Percentiles rank a stretch among this genome's conserved stretches.
Conservation (phyloP, 2,888 invertebrate genomes). For the Bibio marci region DNA sequence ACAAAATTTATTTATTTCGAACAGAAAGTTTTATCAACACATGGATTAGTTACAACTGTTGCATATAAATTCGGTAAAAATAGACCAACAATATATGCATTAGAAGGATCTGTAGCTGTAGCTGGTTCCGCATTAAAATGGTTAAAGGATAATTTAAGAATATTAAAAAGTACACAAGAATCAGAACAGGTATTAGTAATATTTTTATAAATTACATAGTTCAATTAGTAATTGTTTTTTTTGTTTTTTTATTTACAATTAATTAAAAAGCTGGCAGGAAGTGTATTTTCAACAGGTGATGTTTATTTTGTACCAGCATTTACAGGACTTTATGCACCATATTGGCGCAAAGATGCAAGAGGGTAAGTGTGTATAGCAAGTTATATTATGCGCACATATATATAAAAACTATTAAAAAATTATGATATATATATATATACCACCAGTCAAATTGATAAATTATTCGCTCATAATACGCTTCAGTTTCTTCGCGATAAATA, state of each 20-base stretch:
- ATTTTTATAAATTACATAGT: background rate
- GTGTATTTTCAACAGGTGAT: slow-evolving; percentile 77
- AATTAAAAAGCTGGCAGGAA: slow-evolving; percentile 42
- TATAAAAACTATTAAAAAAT: too few relatives aligned
- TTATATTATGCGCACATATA: too few relatives aligned
- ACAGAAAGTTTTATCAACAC: slow-evolving; percentile 71
- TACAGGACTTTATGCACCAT: slow-evolving; percentile 90
- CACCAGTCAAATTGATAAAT: background rate
- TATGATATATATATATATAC: too few relatives aligned
- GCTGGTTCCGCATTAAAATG: slow-evolving; percentile 88
- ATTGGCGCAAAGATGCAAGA: slow-evolving; percentile 93
- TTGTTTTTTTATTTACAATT: background rate
- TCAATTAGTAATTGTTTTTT: background rate
- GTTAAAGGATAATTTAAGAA: slow-evolving; percentile 77
- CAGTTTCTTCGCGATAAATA: too few relatives aligned
- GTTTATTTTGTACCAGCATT: slow-evolving; percentile 98
- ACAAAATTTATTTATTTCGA: too few relatives aligned
- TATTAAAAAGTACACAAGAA: slow-evolving; percentile 60
- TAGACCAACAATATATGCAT: slow-evolving; percentile 67
- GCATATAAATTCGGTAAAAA: slow-evolving; percentile 78
- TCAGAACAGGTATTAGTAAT: slow-evolving; percentile 32
- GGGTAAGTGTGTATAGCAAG: too few relatives aligned
- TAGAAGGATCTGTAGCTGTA: slow-evolving; percentile 92
- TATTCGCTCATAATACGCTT: too few relatives aligned
- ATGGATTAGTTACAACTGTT: slow-evolving; percentile 78